phyloP scores from a whole-genome alignment of 2,113 vertebrate species.

The Neolamprologus toae region DNA sequence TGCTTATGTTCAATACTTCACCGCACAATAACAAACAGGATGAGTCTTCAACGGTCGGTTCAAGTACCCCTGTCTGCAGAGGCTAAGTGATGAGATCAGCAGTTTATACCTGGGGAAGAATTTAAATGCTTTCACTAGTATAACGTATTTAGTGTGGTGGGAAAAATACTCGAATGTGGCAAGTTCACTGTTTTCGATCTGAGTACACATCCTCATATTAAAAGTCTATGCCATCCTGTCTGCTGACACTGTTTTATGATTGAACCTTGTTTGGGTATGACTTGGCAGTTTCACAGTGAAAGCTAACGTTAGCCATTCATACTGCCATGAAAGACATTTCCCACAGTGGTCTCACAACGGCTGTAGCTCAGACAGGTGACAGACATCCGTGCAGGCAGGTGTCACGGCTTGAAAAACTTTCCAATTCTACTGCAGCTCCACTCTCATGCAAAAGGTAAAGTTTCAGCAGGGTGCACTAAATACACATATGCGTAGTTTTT shows the following conservation, averaged over 20 bases:
- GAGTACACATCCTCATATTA: background rate
- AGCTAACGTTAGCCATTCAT: background rate
- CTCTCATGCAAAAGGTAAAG: background rate
- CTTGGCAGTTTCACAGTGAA: slow-evolving; percentile 26
- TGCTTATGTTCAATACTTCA: background rate
- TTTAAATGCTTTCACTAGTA: slow-evolving; percentile 2
- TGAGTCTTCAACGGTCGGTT: background rate
- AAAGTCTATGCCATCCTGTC: background rate
- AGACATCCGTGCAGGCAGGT: background rate
- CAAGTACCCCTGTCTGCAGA: background rate
- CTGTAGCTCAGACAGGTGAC: background rate
- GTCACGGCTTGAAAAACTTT: background rate
- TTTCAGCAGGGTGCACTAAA: background rate
- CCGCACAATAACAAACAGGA: background rate
- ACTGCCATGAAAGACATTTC: background rate
- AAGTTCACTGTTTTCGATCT: slow-evolving; percentile 7
- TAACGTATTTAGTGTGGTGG: slow-evolving; percentile 45
- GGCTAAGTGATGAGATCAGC: background rate
- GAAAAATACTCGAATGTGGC: slow-evolving; percentile 1
- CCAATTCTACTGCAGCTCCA: background rate
- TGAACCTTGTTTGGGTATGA: slow-evolving; percentile 10
- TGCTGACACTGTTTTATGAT: background rate
- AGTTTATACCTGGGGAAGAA: background rate
- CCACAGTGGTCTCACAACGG: background rate
- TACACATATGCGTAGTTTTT: background rate